Conservation (phyloP, 2,888 invertebrate genomes). For the Thymelicus sylvestris region DNA sequence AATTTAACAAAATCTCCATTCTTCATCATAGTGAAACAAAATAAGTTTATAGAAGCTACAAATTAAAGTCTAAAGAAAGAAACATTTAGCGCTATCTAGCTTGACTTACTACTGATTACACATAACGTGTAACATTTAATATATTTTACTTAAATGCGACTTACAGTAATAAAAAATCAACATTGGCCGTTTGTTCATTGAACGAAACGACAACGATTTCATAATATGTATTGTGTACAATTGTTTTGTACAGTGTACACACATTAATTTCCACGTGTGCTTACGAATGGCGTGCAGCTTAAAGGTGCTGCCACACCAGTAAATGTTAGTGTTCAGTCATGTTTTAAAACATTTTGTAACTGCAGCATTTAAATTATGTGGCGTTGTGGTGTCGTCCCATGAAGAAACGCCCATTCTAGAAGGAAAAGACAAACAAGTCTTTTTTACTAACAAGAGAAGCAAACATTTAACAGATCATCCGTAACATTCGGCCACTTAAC, state of each 20-base stretch:
- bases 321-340: no score
- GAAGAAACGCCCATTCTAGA: not conserved
- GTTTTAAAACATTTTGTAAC: no score
- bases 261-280: no score
- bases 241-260: no score
- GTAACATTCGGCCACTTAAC: slow-evolving; percentile 7
- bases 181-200: not conserved
- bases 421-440: slow-evolving; percentile 4
- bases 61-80: not conserved
- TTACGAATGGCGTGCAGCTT: no score
- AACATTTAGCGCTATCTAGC: slow-evolving; percentile 1
- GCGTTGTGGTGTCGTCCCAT: no score
- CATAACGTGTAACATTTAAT: slow-evolving; percentile 9
- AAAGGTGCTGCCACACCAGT: no score
- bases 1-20: slow-evolving; percentile 56
- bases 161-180: slow-evolving; percentile 24
- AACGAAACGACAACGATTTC: no score
- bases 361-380: no score
- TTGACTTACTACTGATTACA: slow-evolving; percentile 4
- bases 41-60: slow-evolving; percentile 4
- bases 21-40: slow-evolving; percentile 21
- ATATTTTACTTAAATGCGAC: slow-evolving; percentile 34
- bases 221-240: no score
- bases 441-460: slow-evolving; percentile 8
- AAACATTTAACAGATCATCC: slow-evolving; percentile 10